Percentiles rank a stretch among this genome's conserved stretches.
phyloP scores from a whole-genome alignment of 2,888 invertebrate genomes.

The Cataglyphis livida region DNA sequence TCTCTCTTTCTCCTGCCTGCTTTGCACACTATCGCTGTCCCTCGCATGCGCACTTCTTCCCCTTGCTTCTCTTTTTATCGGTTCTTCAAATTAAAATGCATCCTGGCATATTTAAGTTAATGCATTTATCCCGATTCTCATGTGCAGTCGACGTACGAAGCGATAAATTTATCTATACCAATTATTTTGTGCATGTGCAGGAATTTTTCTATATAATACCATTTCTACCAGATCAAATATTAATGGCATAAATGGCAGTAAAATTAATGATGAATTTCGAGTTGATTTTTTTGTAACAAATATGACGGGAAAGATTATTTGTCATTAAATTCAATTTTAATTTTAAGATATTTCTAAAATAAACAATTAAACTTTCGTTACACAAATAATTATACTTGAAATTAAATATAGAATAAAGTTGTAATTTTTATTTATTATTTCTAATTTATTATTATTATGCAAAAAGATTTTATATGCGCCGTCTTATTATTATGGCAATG shows the following conservation, averaged over 20 bases:
- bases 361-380: neutral
- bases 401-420: conserved; percentile 4
- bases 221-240: conserved; percentile 15
- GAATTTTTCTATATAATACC: neutral
- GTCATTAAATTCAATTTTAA: conserved; percentile 1
- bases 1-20: neutral
- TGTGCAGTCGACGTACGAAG: neutral
- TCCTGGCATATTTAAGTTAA: conserved; percentile 43
- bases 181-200: neutral
- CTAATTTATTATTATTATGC: neutral
- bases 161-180: conserved; percentile 30
- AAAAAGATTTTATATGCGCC: neutral
- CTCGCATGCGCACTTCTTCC: neutral
- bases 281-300: conserved; percentile 1
- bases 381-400: neutral
- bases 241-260: conserved; percentile 21
- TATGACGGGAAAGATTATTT: neutral
- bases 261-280: conserved; percentile 2
- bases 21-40: neutral
- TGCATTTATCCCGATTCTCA: conserved; percentile 33
- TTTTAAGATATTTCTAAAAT: neutral
- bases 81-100: conserved; percentile 44
- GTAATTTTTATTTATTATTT: neutral
- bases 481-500: neutral
- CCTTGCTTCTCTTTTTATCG: conserved; percentile 14